Conservation (phyloP, 2,888 invertebrate genomes). For the Limnephilus marmoratus region DNA sequence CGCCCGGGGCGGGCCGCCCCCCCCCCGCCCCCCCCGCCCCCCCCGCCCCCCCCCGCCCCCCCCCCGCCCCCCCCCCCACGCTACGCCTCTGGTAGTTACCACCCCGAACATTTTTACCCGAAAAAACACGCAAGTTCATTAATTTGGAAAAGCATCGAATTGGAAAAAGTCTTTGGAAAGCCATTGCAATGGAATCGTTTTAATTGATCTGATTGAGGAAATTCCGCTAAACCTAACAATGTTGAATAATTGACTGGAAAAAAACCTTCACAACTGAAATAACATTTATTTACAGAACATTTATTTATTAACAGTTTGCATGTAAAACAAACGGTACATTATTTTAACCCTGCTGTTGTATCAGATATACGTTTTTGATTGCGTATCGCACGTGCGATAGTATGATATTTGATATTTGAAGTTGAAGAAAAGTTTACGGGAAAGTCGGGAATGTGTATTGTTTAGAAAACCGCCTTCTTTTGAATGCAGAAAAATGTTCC, state of each 20-base stretch:
- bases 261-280: not conserved
- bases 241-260: not conserved
- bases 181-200: conserved; percentile 1
- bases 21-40: too few species aligned
- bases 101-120: not conserved
- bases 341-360: not conserved
- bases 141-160: conserved; percentile 8
- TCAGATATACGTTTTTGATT: not conserved
- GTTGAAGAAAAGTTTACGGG: too few species aligned
- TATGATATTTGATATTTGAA: too few species aligned
- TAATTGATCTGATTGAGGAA: not conserved
- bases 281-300: not conserved
- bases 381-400: not conserved
- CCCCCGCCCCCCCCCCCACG: too few species aligned
- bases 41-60: too few species aligned
- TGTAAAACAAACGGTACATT: not conserved
- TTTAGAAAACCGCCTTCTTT: too few species aligned
- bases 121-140: not conserved
- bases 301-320: not conserved
- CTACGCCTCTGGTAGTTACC: too few species aligned
- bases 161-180: conserved; percentile 12
- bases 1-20: too few species aligned
- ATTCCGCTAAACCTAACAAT: not conserved
- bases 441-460: too few species aligned
- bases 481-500: too few species aligned